These are phyloP conservation scores for Phylloscopus trochiloides DNA, from an alignment of 2,113 vertebrate genomes.

Conservation along the genomic window DNA sequence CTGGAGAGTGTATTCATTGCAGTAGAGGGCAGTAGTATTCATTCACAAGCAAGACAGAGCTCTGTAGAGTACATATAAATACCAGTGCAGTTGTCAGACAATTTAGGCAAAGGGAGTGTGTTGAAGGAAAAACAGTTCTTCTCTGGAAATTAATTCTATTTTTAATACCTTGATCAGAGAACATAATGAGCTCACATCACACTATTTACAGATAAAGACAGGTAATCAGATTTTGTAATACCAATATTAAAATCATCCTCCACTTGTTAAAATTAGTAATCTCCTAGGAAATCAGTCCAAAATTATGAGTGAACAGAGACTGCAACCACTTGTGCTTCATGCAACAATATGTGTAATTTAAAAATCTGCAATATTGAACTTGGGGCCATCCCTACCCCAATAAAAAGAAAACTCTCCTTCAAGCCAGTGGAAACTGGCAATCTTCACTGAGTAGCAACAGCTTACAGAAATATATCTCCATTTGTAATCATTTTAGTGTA, in stretches of 20 bases:
- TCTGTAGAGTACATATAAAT: not conserved
- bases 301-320: not conserved
- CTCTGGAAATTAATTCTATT: not conserved
- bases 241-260: not conserved
- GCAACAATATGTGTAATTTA: not conserved
- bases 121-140: not conserved
- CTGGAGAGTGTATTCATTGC: not conserved
- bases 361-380: constrained; percentile 44
- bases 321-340: not conserved
- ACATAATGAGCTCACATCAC: not conserved
- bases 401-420: constrained; percentile 49
- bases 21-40: constrained; percentile 6
- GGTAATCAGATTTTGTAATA: not conserved
- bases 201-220: not conserved
- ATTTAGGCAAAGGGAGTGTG: not conserved
- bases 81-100: not conserved
- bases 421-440: constrained; percentile 64
- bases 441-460: constrained; percentile 48
- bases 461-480: constrained; percentile 56
- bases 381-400: constrained; percentile 27
- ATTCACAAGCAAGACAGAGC: not conserved
- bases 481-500: constrained; percentile 72
- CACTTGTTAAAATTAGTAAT: not conserved
- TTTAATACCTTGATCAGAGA: not conserved
- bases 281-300: constrained; percentile 1